These are phyloP conservation scores for Babylonia areolata DNA, from an alignment of 1,140 invertebrate species.

Conservation along the genomic window DNA sequence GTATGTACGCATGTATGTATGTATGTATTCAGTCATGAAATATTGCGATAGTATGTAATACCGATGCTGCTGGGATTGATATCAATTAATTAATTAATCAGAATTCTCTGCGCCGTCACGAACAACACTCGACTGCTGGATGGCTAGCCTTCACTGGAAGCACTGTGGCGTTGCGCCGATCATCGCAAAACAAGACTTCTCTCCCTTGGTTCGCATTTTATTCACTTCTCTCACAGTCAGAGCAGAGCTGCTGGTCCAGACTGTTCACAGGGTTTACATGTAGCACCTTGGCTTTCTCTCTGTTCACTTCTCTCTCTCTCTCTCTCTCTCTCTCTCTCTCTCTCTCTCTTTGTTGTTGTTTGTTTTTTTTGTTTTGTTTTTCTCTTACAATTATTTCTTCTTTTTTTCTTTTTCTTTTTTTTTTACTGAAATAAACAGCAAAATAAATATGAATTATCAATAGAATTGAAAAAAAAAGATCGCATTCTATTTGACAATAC, in stretches of 20 bases:
- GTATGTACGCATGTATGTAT: background rate
- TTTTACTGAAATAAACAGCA: background rate
- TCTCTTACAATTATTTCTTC: background rate
- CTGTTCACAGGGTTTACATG: too few species aligned
- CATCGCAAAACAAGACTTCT: background rate
- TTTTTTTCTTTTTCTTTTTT: background rate
- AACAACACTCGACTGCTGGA: too few species aligned
- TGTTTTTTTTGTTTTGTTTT: background rate
- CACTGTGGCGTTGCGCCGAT: background rate
- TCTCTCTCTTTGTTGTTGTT: background rate
- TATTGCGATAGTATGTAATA: too few species aligned
- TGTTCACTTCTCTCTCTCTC: constrained; percentile 1
- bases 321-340: background rate
- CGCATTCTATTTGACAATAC: background rate
- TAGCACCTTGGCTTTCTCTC: too few species aligned
- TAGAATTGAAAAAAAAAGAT: background rate
- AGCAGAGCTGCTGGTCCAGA: too few species aligned
- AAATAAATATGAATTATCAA: too few species aligned
- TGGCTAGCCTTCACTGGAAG: too few species aligned
- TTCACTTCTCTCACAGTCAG: too few species aligned
- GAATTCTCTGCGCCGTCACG: too few species aligned
- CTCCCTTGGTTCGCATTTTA: background rate
- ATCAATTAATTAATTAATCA: too few species aligned
- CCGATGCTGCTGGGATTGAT: too few species aligned
- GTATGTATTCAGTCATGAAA: too few species aligned